Conservation (phyloP, 1,140 invertebrate species). For the Micrasema longulum region DNA sequence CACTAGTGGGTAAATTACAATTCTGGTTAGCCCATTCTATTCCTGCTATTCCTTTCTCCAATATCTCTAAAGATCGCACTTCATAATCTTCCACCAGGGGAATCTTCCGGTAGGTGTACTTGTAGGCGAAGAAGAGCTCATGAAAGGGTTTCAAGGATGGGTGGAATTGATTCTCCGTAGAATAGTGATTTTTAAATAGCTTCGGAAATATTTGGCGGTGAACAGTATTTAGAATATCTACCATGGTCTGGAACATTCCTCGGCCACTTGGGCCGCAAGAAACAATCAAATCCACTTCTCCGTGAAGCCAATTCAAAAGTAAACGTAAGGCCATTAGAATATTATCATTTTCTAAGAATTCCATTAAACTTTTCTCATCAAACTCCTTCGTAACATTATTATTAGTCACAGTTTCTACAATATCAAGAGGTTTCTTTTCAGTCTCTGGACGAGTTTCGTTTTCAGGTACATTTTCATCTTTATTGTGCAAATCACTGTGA, state of each 20-base stretch:
- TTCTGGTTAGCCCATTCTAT: constrained; percentile 76
- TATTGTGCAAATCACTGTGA: constrained; percentile 27
- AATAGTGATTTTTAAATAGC: constrained; percentile 41
- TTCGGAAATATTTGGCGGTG: constrained; percentile 61
- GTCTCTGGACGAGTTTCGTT: constrained; percentile 1
- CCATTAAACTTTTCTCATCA: constrained; percentile 35
- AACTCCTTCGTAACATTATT: constrained; percentile 36
- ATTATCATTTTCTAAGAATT: constrained; percentile 57
- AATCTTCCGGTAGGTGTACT: constrained; percentile 68
- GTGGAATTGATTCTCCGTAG: constrained; percentile 42
- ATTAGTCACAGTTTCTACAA: background rate
- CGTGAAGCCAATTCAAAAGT: constrained; percentile 63
- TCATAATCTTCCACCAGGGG: constrained; percentile 80
- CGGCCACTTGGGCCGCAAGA: constrained; percentile 66
- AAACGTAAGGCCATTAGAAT: constrained; percentile 63
- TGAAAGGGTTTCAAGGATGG: constrained; percentile 39
- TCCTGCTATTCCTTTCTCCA: constrained; percentile 74
- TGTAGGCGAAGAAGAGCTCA: constrained; percentile 32
- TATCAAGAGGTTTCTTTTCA: background rate
- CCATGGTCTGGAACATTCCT: constrained; percentile 64
- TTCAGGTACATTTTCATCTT: constrained; percentile 41
- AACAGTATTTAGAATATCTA: constrained; percentile 65
- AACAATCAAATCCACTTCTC: constrained; percentile 65
- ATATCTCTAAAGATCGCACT: constrained; percentile 75
- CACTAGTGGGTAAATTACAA: constrained; percentile 68